phyloP scores from a whole-genome alignment of 2,888 invertebrate genomes.

The Vesta saturnalis region DNA sequence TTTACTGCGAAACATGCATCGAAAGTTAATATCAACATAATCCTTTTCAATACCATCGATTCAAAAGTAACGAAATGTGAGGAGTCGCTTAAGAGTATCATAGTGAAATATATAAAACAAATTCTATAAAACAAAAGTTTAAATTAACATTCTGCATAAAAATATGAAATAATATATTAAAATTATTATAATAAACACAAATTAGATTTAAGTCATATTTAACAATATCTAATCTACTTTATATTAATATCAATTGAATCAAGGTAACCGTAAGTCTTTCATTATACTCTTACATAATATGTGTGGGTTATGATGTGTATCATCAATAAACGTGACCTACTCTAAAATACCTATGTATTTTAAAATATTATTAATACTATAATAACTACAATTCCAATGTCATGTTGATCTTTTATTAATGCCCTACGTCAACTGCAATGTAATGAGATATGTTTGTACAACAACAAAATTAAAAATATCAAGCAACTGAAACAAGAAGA shows the following conservation, averaged over 20 bases:
- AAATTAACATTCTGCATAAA: too few relatives aligned
- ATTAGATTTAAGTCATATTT: background rate
- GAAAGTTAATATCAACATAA: too few relatives aligned
- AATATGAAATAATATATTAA: too few relatives aligned
- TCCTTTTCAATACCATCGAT: too few relatives aligned
- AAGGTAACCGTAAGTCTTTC: background rate
- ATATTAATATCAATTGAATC: background rate
- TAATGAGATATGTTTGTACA: slow-evolving; percentile 38
- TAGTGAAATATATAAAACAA: background rate
- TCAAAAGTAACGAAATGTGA: too few relatives aligned
- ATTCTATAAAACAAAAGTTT: too few relatives aligned
- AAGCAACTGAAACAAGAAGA: slow-evolving; percentile 32
- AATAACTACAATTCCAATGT: slow-evolving; percentile 2
- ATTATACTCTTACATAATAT: background rate
- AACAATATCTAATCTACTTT: background rate
- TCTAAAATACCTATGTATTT: background rate
- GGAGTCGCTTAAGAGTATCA: too few relatives aligned
- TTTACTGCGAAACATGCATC: too few relatives aligned
- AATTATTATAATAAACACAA: background rate
- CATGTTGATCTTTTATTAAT: slow-evolving; percentile 25
- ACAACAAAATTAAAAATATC: slow-evolving; percentile 33
- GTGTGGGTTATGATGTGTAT: background rate
- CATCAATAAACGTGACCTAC: background rate
- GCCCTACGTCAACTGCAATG: slow-evolving; percentile 23
- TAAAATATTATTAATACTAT: background rate